Evolutionary conservation across 1,140 invertebrate genomes (phyloP), one percentile per base, ranked within the genome.

Genomic region (Drosophila setifemur): DNA sequence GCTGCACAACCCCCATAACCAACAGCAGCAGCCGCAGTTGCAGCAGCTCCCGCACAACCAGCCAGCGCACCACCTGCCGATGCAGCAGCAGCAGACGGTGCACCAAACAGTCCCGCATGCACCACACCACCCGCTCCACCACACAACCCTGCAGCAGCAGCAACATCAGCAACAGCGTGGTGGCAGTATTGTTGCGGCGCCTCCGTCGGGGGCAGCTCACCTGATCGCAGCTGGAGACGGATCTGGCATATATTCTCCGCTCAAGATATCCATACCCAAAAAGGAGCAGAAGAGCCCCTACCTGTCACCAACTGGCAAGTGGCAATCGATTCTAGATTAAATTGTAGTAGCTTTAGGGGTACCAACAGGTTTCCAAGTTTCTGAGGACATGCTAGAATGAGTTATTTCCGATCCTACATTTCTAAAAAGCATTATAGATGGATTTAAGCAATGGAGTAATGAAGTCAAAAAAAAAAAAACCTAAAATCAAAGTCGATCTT

Each of bases 261-360:
- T 90, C 31, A 90, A 90, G 55, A 90, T 90, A 69, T 87, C 90
- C 50, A 90, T 90, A 85, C 90, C 90, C 53, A 90, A 90, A 54
- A 86, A 88, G 70, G 89, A 90, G 60, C 88, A 90, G 55, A 93
- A 94, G 72, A 98, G 97, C 90, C 98, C 98, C 6, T 97, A 97
- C 87, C 97, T 97, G 31, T 99, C 98, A 82, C 89, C 89, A 85
- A 90, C 89, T 78, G 89, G 89, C 83, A 89, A 90, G 88, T 89
- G 44, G 44, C 75, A 64, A 69, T 72, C 33, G 3, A 25, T 29
- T 29, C 3, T 21, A 4, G 11, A n/a, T 33, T 3, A 4, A 2
- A 31, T 11, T n/a, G 9, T 4, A 31, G 5, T 28, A 8, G 1
- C 9, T 3, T 5, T 3, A 28, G 26, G 1, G 26, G 26, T 8